Percentiles rank a stretch among this genome's conserved stretches.
Evolutionary conservation across 2,113 vertebrate species (phyloP).

Genomic region (Spea multiplicata): DNA sequence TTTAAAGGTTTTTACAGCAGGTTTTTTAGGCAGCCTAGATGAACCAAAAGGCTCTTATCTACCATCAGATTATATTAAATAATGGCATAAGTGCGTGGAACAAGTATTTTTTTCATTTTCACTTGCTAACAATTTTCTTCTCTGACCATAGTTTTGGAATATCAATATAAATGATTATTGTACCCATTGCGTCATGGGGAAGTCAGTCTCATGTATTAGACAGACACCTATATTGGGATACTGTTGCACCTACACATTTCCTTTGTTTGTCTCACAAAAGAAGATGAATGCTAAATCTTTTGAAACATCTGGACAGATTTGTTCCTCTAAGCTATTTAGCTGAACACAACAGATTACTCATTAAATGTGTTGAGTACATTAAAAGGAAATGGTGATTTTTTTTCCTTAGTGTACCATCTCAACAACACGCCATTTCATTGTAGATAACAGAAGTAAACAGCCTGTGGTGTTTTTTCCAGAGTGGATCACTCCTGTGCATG

Average conservation of each 20-base stretch:
- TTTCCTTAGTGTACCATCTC: neutral
- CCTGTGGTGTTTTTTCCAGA: neutral
- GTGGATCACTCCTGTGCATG: neutral
- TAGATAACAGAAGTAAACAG: constrained; percentile 2
- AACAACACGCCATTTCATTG: constrained; percentile 1
- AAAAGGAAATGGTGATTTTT: constrained; percentile 9
- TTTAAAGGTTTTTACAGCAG: too few relatives aligned
- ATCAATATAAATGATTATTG: too few relatives aligned
- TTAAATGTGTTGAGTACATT: constrained; percentile 21
- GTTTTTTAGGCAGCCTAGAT: too few relatives aligned
- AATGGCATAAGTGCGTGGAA: too few relatives aligned
- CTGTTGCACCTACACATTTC: neutral
- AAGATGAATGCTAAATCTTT: neutral
- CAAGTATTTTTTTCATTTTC: too few relatives aligned
- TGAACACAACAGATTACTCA: neutral
- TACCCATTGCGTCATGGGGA: too few relatives aligned
- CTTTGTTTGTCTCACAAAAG: neutral
- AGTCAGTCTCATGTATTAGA: too few relatives aligned
- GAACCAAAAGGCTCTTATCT: too few relatives aligned
- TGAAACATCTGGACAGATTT: neutral
- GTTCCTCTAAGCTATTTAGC: constrained; percentile 7
- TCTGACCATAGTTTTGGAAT: too few relatives aligned
- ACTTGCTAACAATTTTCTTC: too few relatives aligned
- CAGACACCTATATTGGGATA: neutral
- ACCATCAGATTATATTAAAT: too few relatives aligned